Evolutionary conservation across 2,888 invertebrate species (phyloP).

Genomic region (Sabatieria punctata): DNA sequence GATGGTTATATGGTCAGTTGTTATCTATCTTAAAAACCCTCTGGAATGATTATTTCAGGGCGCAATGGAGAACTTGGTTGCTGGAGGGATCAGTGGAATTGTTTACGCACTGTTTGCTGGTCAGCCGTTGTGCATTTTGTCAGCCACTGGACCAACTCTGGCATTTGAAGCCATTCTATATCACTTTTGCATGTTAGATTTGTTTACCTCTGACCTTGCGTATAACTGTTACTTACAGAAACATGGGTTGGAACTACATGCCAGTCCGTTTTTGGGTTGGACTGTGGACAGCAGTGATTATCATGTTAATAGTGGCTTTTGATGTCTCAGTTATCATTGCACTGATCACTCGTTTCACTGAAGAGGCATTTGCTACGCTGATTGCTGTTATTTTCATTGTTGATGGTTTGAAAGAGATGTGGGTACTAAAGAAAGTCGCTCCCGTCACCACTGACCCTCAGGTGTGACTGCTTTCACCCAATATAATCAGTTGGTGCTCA

Average conservation of each 20-base stretch:
- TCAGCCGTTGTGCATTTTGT: slow-evolving; percentile 25
- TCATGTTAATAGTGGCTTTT: slow-evolving; percentile 68
- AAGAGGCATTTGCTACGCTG: slow-evolving; percentile 77
- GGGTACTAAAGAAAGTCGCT: slow-evolving; percentile 62
- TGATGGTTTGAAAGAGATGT: slow-evolving; percentile 88
- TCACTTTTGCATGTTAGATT: slow-evolving; percentile 30
- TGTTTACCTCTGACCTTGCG: too few species aligned
- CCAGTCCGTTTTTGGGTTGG: slow-evolving; percentile 91
- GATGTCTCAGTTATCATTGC: slow-evolving; percentile 91
- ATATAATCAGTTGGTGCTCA: background rate
- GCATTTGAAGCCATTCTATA: slow-evolving; percentile 33
- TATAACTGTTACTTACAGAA: slow-evolving; percentile 37
- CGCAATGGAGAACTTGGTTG: slow-evolving; percentile 12
- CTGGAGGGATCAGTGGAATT: slow-evolving; percentile 19
- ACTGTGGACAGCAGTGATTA: slow-evolving; percentile 70
- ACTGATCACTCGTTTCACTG: slow-evolving; percentile 92
- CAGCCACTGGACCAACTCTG: slow-evolving; percentile 27
- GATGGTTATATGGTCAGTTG: slow-evolving; percentile 33
- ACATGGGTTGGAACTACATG: slow-evolving; percentile 73
- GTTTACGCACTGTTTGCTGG: slow-evolving; percentile 23
- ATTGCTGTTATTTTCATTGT: slow-evolving; percentile 96
- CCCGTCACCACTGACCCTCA: slow-evolving; percentile 37
- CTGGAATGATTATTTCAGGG: too few species aligned
- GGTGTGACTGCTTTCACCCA: too few species aligned
- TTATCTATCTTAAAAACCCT: too few species aligned